phyloP scores from a whole-genome alignment of 2,888 invertebrate genomes.

The Chymomyza procnemis region DNA sequence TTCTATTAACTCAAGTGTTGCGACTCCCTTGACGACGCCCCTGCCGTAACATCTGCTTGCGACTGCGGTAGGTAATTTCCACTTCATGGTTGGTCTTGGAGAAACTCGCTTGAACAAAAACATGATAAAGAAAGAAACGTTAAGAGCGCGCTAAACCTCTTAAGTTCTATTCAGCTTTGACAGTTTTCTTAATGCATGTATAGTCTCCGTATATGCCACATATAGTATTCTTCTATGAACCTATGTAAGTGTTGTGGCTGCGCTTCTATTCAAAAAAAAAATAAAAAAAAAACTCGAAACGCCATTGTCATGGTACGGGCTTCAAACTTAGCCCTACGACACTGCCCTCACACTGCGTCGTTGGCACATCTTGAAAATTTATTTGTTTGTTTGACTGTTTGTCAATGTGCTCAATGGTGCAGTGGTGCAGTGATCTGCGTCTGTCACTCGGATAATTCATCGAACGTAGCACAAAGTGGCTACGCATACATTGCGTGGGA shows the following conservation, averaged over 20 bases:
- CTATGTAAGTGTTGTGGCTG: conserved; percentile 51
- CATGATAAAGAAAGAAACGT: conserved; percentile 39
- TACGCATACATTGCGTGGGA: conserved; percentile 54
- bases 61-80: conserved; percentile 58
- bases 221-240: neutral
- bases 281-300: conserved; percentile 35
- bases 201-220: neutral
- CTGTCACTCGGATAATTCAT: conserved; percentile 41
- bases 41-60: neutral
- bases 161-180: conserved; percentile 72
- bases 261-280: conserved; percentile 40
- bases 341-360: neutral
- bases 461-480: conserved; percentile 12
- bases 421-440: conserved; percentile 53
- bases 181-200: conserved; percentile 59
- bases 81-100: conserved; percentile 8
- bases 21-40: too few relatives aligned
- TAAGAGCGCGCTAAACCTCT: conserved; percentile 70
- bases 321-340: conserved; percentile 1
- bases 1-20: too few relatives aligned
- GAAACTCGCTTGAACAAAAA: conserved; percentile 22
- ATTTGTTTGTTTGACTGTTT: conserved; percentile 47
- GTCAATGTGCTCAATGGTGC: conserved; percentile 31
- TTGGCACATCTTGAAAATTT: conserved; percentile 46
- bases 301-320: conserved; percentile 45